Evolutionary conservation across 1,140 invertebrate genomes (phyloP).

Genomic region (Rhyzopertha dominica): DNA sequence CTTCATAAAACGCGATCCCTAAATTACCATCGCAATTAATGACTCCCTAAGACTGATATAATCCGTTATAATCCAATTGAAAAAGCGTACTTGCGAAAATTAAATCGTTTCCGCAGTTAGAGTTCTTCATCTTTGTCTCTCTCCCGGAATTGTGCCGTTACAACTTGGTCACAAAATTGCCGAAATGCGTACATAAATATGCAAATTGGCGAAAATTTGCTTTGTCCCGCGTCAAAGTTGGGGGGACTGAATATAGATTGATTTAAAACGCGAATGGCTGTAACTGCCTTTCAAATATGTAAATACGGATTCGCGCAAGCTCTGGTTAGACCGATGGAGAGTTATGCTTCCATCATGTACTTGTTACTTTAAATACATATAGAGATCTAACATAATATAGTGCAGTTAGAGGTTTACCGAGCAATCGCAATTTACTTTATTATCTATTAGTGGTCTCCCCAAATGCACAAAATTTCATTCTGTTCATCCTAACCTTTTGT

Average conservation of each 20-base stretch:
- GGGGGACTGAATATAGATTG: slow-evolving; percentile 19
- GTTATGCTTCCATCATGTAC: too few species aligned
- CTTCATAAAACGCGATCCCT: too few species aligned
- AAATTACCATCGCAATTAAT: too few species aligned
- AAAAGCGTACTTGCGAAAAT: slow-evolving; percentile 21
- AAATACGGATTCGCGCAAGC: slow-evolving; percentile 19
- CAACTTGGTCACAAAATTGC: slow-evolving; percentile 21
- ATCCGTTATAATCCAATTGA: slow-evolving; percentile 27
- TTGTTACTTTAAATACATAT: too few species aligned
- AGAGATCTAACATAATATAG: too few species aligned
- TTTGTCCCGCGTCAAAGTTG: slow-evolving; percentile 21
- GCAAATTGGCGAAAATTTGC: slow-evolving; percentile 27
- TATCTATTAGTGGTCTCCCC: too few species aligned
- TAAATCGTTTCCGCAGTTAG: slow-evolving; percentile 15
- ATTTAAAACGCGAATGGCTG: slow-evolving; percentile 26
- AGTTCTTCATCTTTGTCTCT: slow-evolving; percentile 12
- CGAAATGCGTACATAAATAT: slow-evolving; percentile 29
- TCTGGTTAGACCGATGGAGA: neutral
- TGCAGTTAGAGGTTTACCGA: too few species aligned
- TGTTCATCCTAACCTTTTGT: too few species aligned
- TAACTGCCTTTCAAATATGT: slow-evolving; percentile 23
- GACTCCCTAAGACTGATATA: too few species aligned
- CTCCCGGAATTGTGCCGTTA: slow-evolving; percentile 17
- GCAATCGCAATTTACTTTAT: too few species aligned
- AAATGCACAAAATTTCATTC: too few species aligned